phyloP scores from a whole-genome alignment of 2,888 invertebrate species.

The Cotesia congregata region DNA sequence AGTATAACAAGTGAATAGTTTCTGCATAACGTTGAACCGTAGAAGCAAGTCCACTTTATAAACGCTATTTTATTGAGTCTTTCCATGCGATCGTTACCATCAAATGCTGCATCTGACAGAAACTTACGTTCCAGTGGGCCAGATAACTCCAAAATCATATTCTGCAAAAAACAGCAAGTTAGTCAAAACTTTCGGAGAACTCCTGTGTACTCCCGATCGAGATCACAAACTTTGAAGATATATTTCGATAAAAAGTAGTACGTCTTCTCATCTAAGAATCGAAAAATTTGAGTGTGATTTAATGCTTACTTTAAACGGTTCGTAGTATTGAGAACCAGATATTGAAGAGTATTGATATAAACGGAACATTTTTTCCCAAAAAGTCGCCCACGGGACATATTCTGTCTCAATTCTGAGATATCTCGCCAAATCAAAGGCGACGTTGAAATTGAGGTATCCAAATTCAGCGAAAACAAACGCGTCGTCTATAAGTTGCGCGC shows the following conservation, averaged over 20 bases:
- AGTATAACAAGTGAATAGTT: constrained; percentile 53
- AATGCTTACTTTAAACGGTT: constrained; percentile 53
- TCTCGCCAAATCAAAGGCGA: constrained; percentile 72
- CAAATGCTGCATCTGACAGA: constrained; percentile 52
- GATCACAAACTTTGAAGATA: too few species aligned
- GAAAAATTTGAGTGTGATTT: too few species aligned
- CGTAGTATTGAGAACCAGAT: constrained; percentile 74
- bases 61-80: constrained; percentile 58
- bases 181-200: too few species aligned
- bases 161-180: constrained; percentile 46
- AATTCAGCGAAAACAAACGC: constrained; percentile 66
- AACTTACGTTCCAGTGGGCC: constrained; percentile 55
- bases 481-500: constrained; percentile 69
- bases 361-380: constrained; percentile 71
- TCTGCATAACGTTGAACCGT: constrained; percentile 65
- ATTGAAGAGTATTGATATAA: constrained; percentile 64
- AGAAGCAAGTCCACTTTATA: constrained; percentile 65
- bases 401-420: constrained; percentile 75
- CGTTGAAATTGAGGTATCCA: constrained; percentile 70
- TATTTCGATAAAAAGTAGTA: too few species aligned
- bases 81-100: constrained; percentile 55
- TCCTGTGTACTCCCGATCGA: too few species aligned
- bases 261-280: too few species aligned
- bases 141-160: constrained; percentile 56
- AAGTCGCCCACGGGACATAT: constrained; percentile 78